Conservation (phyloP, 2,888 invertebrate genomes). For the Lucinisca nassula region DNA sequence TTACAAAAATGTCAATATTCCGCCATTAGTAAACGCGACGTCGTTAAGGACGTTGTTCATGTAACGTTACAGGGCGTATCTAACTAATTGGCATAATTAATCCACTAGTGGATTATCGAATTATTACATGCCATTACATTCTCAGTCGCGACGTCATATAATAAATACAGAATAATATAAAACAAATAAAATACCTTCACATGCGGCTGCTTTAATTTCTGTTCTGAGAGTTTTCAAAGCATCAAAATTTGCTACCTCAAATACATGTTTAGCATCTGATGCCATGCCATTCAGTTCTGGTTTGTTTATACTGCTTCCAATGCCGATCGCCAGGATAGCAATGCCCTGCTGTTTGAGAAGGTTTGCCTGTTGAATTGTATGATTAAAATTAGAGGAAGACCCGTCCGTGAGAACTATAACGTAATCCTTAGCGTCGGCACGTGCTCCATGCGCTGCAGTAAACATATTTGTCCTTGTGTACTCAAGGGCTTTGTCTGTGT, state of each 20-base stretch:
- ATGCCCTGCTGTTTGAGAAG: constrained; percentile 64
- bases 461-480: constrained; percentile 66
- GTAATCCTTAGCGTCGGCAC: constrained; percentile 62
- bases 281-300: constrained; percentile 70
- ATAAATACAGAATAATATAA: neutral
- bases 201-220: constrained; percentile 49
- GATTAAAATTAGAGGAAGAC: constrained; percentile 55
- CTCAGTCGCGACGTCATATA: no score
- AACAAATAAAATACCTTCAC: constrained; percentile 37
- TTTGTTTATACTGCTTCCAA: constrained; percentile 68
- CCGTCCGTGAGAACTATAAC: constrained; percentile 75
- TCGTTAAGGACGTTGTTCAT: no score
- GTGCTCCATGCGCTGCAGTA: constrained; percentile 56
- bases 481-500: constrained; percentile 70
- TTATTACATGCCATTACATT: no score
- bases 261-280: constrained; percentile 56
- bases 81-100: no score
- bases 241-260: constrained; percentile 53
- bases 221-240: constrained; percentile 42
- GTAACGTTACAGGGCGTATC: no score
- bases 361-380: constrained; percentile 62
- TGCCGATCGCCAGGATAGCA: constrained; percentile 72
- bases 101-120: no score
- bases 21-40: no score
- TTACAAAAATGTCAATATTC: no score